phyloP scores from a whole-genome alignment of 64 coral and sea anemone species.

The Hydrozoanthus tunicans region DNA sequence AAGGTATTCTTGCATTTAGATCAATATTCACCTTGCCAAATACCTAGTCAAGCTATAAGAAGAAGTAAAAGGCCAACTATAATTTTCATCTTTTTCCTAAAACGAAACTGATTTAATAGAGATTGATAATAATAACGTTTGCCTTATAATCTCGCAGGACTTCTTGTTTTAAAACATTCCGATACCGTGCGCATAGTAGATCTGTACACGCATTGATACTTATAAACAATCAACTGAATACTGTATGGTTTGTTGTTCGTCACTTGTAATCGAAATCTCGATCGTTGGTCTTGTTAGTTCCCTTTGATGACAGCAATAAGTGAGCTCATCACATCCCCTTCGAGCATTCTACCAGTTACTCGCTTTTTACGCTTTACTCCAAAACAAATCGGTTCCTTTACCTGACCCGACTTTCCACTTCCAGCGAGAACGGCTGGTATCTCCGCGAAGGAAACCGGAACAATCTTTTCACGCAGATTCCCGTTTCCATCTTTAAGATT shows the following conservation, averaged over 20 bases:
- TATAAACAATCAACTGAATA: not conserved
- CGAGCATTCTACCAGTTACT: constrained; percentile 36
- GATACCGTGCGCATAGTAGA: too few relatives aligned
- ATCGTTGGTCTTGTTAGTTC: not conserved
- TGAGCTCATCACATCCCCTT: constrained; percentile 39
- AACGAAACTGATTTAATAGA: too few relatives aligned
- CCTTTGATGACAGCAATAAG: constrained; percentile 48
- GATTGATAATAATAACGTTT: too few relatives aligned
- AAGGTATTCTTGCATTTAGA: too few relatives aligned
- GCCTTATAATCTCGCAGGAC: too few relatives aligned
- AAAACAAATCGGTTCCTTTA: constrained; percentile 26
- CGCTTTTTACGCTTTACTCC: constrained; percentile 31
- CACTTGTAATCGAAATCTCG: constrained; percentile 1
- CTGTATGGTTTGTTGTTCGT: not conserved
- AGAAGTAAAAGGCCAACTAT: too few relatives aligned
- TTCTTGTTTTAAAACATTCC: too few relatives aligned
- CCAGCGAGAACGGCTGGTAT: constrained; percentile 20
- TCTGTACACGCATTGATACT: not conserved
- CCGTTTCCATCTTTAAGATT: constrained; percentile 40
- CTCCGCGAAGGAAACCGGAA: constrained; percentile 50
- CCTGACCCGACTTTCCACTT: constrained; percentile 9
- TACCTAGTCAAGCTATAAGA: too few relatives aligned
- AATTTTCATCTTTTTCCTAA: too few relatives aligned
- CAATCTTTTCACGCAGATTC: constrained; percentile 35
- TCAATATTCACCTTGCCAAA: too few relatives aligned